Base-by-base conservation (phyloP, 2,113 vertebrate genomes). In the Scopus umbretta region DNA sequence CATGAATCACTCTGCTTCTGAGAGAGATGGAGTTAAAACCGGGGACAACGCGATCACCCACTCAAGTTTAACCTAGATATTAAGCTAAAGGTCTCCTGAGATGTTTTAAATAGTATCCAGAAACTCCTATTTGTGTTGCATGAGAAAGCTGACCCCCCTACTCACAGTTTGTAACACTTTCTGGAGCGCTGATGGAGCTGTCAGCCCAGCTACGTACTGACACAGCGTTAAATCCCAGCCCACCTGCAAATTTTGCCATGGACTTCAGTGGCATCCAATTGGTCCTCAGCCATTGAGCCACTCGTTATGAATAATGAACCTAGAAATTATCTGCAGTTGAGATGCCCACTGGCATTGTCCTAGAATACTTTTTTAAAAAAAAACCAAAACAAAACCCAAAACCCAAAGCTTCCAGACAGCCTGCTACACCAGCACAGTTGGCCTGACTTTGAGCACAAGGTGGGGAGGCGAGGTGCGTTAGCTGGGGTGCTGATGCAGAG, bases 401-500 rank as follows among this genome's bases (percentile, higher is more conserved):
- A 10, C 0, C 9, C 53, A 22, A n/a, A 40, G 8, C 32, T 40
- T 83, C 16, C n/a, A 42, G n/a, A 6, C 16, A 19, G 10, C 21
- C 32, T 81, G 34, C 22, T 53, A 13, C 38, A 34, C 21, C 47
- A 63, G 42, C 42, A 20, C 3, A 3, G 42, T 8, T 76, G 87
- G 30, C 27, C 38, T 45, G 83, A 7, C 56, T 25, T 52, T 13
- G 34, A 67, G 36, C 34, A 4, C 0, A 3, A 58, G 22, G 7
- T 25, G 25, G 16, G 16, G 25, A 74, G 55, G 26, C 5, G 11
- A 42, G 40, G 62, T 5, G 1, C 5, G 2, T 22, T 6, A 26
- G 65, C 40, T 61, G 55, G 25, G 55, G 21, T 38, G 45, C 0
- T 1, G 19, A 11, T 0, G 0, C 13, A 13, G 22, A 62, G 38